Conservation (phyloP, 2,113 vertebrate genomes). For the Platichthys flesus region DNA sequence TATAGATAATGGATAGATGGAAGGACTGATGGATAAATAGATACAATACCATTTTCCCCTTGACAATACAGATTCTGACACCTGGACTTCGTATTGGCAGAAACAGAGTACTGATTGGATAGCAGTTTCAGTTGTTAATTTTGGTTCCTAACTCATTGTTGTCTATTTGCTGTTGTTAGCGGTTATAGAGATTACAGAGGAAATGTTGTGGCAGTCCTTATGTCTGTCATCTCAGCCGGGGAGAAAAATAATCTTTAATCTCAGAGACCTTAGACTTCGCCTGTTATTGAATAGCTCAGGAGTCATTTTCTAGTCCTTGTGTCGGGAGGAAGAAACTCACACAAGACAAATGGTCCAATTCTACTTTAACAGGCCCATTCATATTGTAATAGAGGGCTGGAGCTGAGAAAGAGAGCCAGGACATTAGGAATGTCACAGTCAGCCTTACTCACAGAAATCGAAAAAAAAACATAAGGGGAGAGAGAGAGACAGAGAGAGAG, state of each 20-base stretch:
- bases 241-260: slow-evolving; percentile 52
- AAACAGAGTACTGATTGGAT: no score
- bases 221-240: slow-evolving; percentile 39
- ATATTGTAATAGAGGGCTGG: slow-evolving; percentile 74
- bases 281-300: slow-evolving; percentile 70
- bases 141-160: slow-evolving; percentile 31
- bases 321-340: slow-evolving; percentile 67
- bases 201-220: slow-evolving; percentile 29
- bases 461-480: not conserved
- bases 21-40: no score
- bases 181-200: slow-evolving; percentile 23
- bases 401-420: slow-evolving; percentile 65
- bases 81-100: no score
- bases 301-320: slow-evolving; percentile 73
- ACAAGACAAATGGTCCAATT: slow-evolving; percentile 79
- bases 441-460: slow-evolving; percentile 60
- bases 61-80: no score
- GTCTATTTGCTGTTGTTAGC: slow-evolving; percentile 49
- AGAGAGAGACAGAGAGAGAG: slow-evolving; percentile 26
- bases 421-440: slow-evolving; percentile 72
- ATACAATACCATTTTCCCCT: no score
- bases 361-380: slow-evolving; percentile 73
- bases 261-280: slow-evolving; percentile 41
- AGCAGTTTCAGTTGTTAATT: no score
- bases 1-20: no score